Base-by-base conservation (phyloP, 64 coral and sea anemone genomes). In the Astreopora myriophthalma region DNA sequence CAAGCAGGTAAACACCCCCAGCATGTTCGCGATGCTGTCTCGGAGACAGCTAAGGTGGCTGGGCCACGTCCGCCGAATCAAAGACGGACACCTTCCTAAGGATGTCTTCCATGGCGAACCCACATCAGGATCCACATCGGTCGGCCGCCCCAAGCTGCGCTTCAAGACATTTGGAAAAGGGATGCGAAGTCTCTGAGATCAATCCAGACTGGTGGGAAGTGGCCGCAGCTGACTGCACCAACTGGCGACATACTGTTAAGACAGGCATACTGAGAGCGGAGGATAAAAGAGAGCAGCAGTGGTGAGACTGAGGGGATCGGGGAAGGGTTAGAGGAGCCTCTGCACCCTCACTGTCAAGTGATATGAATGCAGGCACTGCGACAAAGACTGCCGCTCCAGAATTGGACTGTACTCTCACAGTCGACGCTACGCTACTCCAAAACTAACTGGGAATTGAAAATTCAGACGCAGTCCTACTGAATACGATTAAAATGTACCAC, bases 331-430 rank as follows among this genome's bases (percentile, higher is more conserved):
- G 40, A 6, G 40, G 6, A 44, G 40, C 40, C 11, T 44, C 11
- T 44, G 40, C 40, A 44, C 40, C 40, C 40, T 6, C 40, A 44
- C 40, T 44, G 17, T 39, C 76, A 14, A 73, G 20, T 51, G 48
- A 89, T 0, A 34, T 89, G 87, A 16, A n/a, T n/a, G n/a, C n/a
- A 74, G 34, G 48, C 14, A 55, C 51, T 89, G 49, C 31, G 75
- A 25, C 48, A 48, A 34, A 42, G 85, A 87, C 85, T 87, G 85
- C 67, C 85, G 73, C 38, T 79, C 75, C 26, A 37, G 75, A 37
- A 42, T 87, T 23, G 67, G 68, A 29, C 67, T 73, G 10, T 22
- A 71, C 32, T 73, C 36, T 1, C 65, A 44, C 40, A 44, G 40
- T 11, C 40, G 39, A 44, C 39, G 10, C 39, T n/a, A n/a, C n/a